A percentile compares a stretch with the other conserved stretches of the same genome.
Evolutionary conservation across 1,140 invertebrate species (phyloP).

Genomic region (Brachionus sp.): DNA sequence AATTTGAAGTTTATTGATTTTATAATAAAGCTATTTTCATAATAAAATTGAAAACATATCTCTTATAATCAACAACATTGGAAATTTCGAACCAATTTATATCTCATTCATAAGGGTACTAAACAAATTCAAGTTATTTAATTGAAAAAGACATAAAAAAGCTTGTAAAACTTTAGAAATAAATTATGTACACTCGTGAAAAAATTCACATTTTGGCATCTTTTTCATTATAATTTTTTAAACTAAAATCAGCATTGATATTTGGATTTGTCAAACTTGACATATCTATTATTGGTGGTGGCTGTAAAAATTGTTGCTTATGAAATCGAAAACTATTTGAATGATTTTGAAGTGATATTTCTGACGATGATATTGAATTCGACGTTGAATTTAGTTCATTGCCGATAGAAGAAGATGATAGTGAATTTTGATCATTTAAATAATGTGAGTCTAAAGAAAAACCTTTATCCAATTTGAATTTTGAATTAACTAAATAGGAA

Average conservation of each 20-base stretch:
- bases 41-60: not conserved
- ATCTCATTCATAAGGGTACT: not conserved
- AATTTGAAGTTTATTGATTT: not conserved
- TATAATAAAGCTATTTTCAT: not conserved
- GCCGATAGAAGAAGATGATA: not conserved
- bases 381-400: conserved; percentile 27
- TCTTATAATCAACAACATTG: not conserved
- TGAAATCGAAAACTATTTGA: conserved; percentile 12
- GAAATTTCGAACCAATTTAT: not conserved
- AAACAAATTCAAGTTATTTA: not conserved
- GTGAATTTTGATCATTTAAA: conserved; percentile 23
- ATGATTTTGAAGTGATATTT: conserved; percentile 22
- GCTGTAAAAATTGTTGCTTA: conserved; percentile 40
- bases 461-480: conserved; percentile 21
- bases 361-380: conserved; percentile 21
- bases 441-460: conserved; percentile 28
- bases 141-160: not conserved
- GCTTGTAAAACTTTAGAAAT: no score
- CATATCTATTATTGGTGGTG: not conserved
- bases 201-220: not conserved
- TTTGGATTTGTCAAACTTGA: not conserved
- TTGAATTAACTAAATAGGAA: not conserved
- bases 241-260: not conserved
- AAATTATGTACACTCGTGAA: no score
- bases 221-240: not conserved